Percentiles rank a stretch among this genome's conserved stretches.
phyloP scores from a whole-genome alignment of 2,888 invertebrate species.

The Allacma fusca region DNA sequence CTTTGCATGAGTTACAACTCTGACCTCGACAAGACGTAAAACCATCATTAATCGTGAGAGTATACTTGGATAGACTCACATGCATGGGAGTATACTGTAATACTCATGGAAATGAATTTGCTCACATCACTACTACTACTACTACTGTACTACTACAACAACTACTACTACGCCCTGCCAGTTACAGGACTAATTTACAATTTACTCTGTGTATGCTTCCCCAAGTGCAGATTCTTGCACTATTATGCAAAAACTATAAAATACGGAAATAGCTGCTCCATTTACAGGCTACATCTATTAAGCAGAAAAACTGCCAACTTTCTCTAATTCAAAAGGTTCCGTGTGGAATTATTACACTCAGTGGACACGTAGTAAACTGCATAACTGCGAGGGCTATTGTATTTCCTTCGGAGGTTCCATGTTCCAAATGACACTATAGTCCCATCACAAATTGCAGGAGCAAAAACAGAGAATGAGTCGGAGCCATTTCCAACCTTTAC shows the following conservation, averaged over 20 bases:
- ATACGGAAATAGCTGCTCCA: slow-evolving; percentile 2
- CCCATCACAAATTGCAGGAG: not conserved
- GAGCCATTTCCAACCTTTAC: not conserved
- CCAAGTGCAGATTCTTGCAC: not conserved
- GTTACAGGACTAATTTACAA: not conserved
- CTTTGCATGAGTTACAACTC: not conserved
- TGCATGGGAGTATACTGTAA: not conserved
- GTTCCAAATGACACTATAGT: not conserved
- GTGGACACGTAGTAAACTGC: not conserved
- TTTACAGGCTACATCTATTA: not conserved
- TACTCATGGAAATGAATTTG: not conserved
- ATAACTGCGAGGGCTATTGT: not conserved
- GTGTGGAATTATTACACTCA: not conserved
- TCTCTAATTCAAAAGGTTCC: not conserved
- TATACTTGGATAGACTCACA: not conserved
- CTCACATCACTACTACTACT: not conserved
- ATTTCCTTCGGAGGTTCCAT: not conserved
- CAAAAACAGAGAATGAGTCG: not conserved
- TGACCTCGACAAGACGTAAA: not conserved
- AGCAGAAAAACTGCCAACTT: not conserved
- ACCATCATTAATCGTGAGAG: not conserved
- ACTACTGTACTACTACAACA: not conserved
- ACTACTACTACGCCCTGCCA: not conserved
- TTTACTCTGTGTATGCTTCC: not conserved
- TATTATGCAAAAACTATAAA: not conserved